A percentile compares a stretch with the other conserved stretches of the same genome.
Evolutionary conservation across 2,797 vertebrate species (phyloP).

Genomic region (Chiroxiphia lanceolata): DNA sequence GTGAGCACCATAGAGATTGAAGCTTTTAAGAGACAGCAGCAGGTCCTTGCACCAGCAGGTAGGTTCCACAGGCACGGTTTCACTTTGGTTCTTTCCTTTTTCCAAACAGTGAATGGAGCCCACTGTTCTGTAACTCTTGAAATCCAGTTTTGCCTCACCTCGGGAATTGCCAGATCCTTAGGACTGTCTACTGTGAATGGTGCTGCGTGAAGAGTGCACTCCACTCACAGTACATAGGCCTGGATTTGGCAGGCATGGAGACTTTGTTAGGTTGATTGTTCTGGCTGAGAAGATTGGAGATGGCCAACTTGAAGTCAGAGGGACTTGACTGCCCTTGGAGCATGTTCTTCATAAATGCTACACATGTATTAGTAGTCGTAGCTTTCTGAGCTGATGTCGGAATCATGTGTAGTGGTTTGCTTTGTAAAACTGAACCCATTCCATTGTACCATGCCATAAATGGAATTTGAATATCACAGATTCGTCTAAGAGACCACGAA

Average conservation of each 20-base stretch:
- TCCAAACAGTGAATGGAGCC: constrained; percentile 23
- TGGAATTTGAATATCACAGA: constrained; percentile 87
- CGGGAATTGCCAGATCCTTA: not conserved
- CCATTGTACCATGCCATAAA: constrained; percentile 71
- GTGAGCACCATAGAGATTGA: constrained; percentile 89
- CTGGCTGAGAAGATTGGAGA: constrained; percentile 44
- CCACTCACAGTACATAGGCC: constrained; percentile 29
- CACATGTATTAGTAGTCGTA: constrained; percentile 42
- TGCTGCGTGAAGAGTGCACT: not conserved
- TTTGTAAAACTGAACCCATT: constrained; percentile 66
- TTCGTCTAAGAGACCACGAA: constrained; percentile 99
- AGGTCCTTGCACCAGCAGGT: constrained; percentile 92
- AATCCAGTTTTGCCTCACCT: constrained; percentile 30
- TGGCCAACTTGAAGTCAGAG: constrained; percentile 21
- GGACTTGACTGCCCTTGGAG: not conserved
- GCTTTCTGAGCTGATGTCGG: constrained; percentile 39
- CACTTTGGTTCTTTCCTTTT: not conserved
- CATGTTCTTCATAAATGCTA: constrained; percentile 33
- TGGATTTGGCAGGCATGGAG: constrained; percentile 47
- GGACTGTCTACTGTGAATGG: constrained; percentile 11
- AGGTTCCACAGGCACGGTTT: constrained; percentile 45
- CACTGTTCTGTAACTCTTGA: not conserved
- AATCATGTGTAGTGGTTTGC: constrained; percentile 60
- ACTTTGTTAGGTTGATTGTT: constrained; percentile 17
- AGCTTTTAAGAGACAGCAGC: constrained; percentile 94